Evolutionary conservation across 1,140 invertebrate genomes (phyloP), one percentile per base, ranked within the genome.

Genomic region (Luehdorfia chinensis): DNA sequence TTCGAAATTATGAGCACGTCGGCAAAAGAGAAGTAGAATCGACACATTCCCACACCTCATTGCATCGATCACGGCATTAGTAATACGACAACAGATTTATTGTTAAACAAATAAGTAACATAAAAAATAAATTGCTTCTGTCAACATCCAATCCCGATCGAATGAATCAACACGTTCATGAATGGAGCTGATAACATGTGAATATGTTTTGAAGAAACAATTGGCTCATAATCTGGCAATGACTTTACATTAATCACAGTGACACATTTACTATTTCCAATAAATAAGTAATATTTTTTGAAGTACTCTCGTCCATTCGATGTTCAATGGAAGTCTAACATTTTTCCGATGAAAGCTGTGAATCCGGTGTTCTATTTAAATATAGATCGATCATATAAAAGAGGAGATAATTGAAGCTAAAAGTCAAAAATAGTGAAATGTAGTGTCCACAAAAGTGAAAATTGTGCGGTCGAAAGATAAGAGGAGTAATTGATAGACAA

Each of bases 91-190:
- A 66, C 63, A 64, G 66, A 74, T 72, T 60, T 63, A 74, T 70
- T 54, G 46, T 39, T 39, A 34, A 52, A 70, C 57, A 70, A 69
- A 74, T 59, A 59, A 43, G 47, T 51, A 48, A 49, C 49, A 53
- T 48, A 66, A 56, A 51, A 58, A 67, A 78, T 67, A 74, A 72
- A 78, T 78, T 53, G 53, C 47, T 33, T 23, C 50, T 58, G 72
- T 70, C 66, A 48, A 52, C 55, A 48, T 49, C 46, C 55, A 72
- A 71, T 78, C 64, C 54, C 32, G 27, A 49, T 41, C 14, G 47
- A 45, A 77, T 74, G 56, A 49, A 70, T 76, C 68, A 70, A 61
- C 55, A 50, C 49, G 32, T 50, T 36, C 44, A 30, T 28, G 34
- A 44, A 34, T 50, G 33, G 50, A 47, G 45, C 44, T 39, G 30